Evolutionary conservation across 2,797 vertebrate species (phyloP), one percentile per base, ranked within the genome.

Genomic region (Neomorphus geoffroyi): DNA sequence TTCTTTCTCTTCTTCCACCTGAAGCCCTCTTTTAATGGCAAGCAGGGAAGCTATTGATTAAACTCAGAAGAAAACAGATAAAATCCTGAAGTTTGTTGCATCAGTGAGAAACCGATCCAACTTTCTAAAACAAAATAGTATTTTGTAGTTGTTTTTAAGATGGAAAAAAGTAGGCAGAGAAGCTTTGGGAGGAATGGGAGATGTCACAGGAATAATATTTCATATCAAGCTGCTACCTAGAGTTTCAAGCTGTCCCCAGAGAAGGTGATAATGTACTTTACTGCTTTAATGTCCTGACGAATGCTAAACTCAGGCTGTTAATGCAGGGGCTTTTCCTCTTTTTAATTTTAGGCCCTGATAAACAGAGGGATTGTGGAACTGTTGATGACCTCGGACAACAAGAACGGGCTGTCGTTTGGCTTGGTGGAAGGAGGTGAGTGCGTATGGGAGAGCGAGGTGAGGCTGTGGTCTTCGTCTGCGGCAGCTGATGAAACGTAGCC

Each of bases 361-460:
- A 97, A 97, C 62, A 98, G 98, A 97, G 99, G 99, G 45, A 98
- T 99, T 80, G 97, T 97, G 35, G 99, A 99, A 79, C 94, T 99
- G 64, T 91, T 99, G 80, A 92, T 99, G 94, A 99, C 99, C 46
- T 98, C 99, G 1, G 99, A 99, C 92, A 96, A 95, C 78, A 97
- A 97, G 56, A 96, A 98, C 2, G 97, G 98, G 8, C 80, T 99
- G 56, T 97, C 96, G 8, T 94, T 95, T 2, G 99, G 99, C 37
- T 96, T 97, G 7, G 96, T 98, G 80, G 94, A 97, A 73, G 99
- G 98, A 99, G 99, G 99, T 99, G 98, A 5, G 73, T 51, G 56
- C 64, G 66, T 45, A n/a, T 26, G 9, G 60, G 48, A 61, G n/a
- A 66, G 53, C 35, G 24, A 73, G 83, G 45, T 62, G 57, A 57